phyloP scores from a whole-genome alignment of 2,888 invertebrate genomes.

The Drosophila neonasuta region DNA sequence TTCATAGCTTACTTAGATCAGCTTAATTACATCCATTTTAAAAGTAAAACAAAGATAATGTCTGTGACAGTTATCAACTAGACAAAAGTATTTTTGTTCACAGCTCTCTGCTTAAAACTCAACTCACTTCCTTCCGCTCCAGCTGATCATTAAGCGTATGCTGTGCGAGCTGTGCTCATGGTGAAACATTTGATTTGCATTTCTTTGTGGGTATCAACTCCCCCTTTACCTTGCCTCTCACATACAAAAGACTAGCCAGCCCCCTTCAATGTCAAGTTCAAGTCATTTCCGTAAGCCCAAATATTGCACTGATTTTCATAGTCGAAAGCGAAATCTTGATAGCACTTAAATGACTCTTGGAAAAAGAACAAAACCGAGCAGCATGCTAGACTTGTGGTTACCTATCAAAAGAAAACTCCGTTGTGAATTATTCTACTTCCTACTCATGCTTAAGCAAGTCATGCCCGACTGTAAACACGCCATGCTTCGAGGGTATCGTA shows the following conservation, averaged over 20 bases:
- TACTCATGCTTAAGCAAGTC: neutral
- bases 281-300: conserved; percentile 56
- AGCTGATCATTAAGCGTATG: conserved; percentile 27
- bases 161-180: conserved; percentile 37
- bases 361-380: neutral
- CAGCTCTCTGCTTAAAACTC: conserved; percentile 20
- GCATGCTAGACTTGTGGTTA: neutral
- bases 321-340: conserved; percentile 39
- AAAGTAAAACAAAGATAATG: conserved; percentile 12
- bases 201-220: conserved; percentile 40
- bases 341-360: conserved; percentile 24
- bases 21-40: neutral
- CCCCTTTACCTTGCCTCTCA: neutral
- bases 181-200: conserved; percentile 63
- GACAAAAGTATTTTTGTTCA: conserved; percentile 16
- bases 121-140: conserved; percentile 60
- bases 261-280: conserved; percentile 68
- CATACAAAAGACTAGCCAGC: conserved; percentile 12
- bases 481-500: conserved; percentile 7
- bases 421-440: neutral
- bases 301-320: conserved; percentile 50
- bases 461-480: neutral
- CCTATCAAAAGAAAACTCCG: neutral
- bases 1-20: neutral
- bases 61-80: conserved; percentile 5